phyloP scores from a whole-genome alignment of 2,797 vertebrate genomes.

The Lithobates pipiens region DNA sequence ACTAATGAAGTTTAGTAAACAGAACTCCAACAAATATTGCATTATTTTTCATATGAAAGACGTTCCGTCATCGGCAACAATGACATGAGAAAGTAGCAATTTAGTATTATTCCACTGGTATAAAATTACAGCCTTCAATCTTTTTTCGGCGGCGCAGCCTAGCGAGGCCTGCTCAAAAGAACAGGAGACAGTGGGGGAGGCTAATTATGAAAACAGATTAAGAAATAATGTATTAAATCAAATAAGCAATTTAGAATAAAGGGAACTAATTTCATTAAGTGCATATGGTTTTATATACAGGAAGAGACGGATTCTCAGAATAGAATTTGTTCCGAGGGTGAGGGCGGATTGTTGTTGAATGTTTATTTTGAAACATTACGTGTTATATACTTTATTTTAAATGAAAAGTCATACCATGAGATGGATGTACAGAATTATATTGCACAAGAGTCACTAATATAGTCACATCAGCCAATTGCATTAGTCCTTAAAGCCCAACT shows the following conservation, averaged over 20 bases:
- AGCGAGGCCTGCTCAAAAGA: slow-evolving; percentile 19
- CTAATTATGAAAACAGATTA: slow-evolving; percentile 61
- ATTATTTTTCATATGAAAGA: slow-evolving; percentile 52
- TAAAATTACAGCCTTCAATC: slow-evolving; percentile 61
- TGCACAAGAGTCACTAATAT: too few relatives aligned
- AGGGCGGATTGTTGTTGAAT: neutral
- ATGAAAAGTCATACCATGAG: too few relatives aligned
- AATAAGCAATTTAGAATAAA: slow-evolving; percentile 58
- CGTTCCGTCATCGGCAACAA: slow-evolving; percentile 49
- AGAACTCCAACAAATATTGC: slow-evolving; percentile 41
- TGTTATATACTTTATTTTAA: neutral
- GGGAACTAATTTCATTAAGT: slow-evolving; percentile 51
- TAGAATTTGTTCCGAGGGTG: slow-evolving; percentile 25
- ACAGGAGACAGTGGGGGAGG: slow-evolving; percentile 38
- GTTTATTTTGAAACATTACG: neutral
- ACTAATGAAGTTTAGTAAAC: slow-evolving; percentile 52
- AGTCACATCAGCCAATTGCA: too few relatives aligned
- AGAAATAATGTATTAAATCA: slow-evolving; percentile 57
- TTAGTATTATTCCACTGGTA: slow-evolving; percentile 50
- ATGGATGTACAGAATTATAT: too few relatives aligned
- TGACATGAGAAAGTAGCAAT: slow-evolving; percentile 47
- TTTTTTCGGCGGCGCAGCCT: slow-evolving; percentile 27
- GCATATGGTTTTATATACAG: slow-evolving; percentile 30
- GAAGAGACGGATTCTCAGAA: slow-evolving; percentile 35
- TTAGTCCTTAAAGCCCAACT: too few relatives aligned